Conservation (phyloP, 2,888 invertebrate genomes). For the Lasioglossum villosulum region DNA sequence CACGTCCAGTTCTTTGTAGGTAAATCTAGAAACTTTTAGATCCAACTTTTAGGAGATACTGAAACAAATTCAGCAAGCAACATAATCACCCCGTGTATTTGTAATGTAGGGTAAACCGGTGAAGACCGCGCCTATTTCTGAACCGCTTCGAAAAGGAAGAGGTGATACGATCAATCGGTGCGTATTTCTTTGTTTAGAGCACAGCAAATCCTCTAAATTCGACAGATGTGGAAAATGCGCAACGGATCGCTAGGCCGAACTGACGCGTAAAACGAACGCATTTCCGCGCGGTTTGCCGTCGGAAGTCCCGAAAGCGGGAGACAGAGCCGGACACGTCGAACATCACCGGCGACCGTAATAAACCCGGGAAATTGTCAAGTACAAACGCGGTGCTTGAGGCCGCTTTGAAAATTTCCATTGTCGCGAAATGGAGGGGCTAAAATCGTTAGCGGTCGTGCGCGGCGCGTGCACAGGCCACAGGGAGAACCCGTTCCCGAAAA, state of each 20-base stretch:
- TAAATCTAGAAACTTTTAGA: no score
- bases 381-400: constrained; percentile 6
- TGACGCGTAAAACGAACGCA: neutral
- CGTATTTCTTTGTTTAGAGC: neutral
- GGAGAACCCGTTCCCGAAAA: neutral
- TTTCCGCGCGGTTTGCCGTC: constrained; percentile 11
- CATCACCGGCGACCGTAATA: constrained; percentile 5
- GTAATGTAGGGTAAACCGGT: no score
- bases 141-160: no score
- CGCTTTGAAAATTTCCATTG: constrained; percentile 37
- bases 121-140: no score
- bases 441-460: constrained; percentile 36
- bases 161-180: no score
- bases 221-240: neutral
- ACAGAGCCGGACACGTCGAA: constrained; percentile 13
- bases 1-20: no score
- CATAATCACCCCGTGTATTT: no score
- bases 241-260: neutral
- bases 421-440: constrained; percentile 30
- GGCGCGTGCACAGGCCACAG: constrained; percentile 7
- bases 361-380: constrained; percentile 10
- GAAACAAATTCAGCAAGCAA: no score
- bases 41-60: no score
- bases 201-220: neutral
- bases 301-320: neutral